A percentile compares a stretch with the other conserved stretches of the same genome.
These are phyloP conservation scores for Mycalesis mineus DNA, from an alignment of 2,888 invertebrate species.

Conservation along the genomic window DNA sequence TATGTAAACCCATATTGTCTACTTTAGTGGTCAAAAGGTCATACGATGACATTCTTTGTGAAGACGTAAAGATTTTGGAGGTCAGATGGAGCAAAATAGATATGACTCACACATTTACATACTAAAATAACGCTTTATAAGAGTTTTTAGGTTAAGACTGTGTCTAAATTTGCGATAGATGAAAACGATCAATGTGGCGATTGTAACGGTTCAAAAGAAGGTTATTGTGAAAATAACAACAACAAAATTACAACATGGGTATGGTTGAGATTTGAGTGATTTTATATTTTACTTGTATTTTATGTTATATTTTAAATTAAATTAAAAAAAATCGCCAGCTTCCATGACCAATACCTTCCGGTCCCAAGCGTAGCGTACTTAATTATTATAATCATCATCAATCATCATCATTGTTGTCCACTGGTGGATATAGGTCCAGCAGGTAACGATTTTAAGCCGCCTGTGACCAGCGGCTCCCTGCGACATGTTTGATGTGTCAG, in stretches of 20 bases:
- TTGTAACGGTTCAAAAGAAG: neutral
- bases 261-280: neutral
- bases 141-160: neutral
- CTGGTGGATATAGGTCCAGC: too few species aligned
- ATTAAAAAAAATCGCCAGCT: too few species aligned
- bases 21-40: conserved; percentile 13
- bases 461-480: too few species aligned
- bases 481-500: too few species aligned
- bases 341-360: too few species aligned
- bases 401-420: too few species aligned
- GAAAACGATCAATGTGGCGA: neutral
- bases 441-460: too few species aligned
- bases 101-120: conserved; percentile 5
- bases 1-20: neutral
- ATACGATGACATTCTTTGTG: conserved; percentile 3
- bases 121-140: neutral
- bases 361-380: too few species aligned
- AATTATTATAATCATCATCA: too few species aligned
- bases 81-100: conserved; percentile 10
- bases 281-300: too few species aligned
- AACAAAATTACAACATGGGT: neutral
- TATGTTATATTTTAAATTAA: too few species aligned
- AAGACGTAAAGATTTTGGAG: conserved; percentile 10
- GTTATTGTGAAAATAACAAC: neutral
- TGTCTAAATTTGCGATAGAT: neutral